Evolutionary conservation across 2,113 vertebrate genomes (phyloP), one percentile per base, ranked within the genome.

Genomic region (Melospiza melodia): DNA sequence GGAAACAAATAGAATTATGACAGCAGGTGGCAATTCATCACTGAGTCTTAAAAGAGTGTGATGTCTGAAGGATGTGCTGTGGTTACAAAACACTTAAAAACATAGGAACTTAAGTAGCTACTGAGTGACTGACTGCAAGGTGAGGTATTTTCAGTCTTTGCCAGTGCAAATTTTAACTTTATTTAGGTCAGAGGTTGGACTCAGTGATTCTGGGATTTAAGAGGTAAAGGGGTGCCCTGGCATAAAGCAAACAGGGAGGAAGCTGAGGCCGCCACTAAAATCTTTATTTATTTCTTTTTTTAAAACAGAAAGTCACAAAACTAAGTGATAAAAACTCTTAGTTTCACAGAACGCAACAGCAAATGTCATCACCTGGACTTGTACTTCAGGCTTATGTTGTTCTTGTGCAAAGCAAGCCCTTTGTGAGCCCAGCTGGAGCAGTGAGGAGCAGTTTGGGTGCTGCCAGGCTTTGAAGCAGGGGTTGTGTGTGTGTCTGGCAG

Each of bases 101-200:
- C 4, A 0, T 9, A 3, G 4, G 9, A 28, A 43, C 15, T 16
- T 6, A 5, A 44, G 57, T 4, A 27, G 49, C 48, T 66, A 9
- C 44, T 23, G 16, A 13, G 25, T 55, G n/a, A 13, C 25, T 55
- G n/a, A 6, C 16, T 76, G 41, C 17, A 11, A 6, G 19, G 23
- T 41, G 63, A 65, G 68, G 10, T 8, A 0, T 7, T 55, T 48
- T 46, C n/a, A 48, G 41, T 25, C 51, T 73, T 25, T 71, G 11
- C 30, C 41, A 52, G 44, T n/a, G 54, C 54, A 43, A 5, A 3
- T 87, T 72, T 54, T 41, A 12, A 11, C 27, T 27, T 65, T 20
- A 5, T 61, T 61, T 54, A 25, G 37, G 46, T 39, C 46, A 17
- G 2, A 30, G 13, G 12, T 30, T 58, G 59, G 31, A 4, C 59